Conservation (phyloP, 2,113 vertebrate genomes). For the Phyllostomus discolor region DNA sequence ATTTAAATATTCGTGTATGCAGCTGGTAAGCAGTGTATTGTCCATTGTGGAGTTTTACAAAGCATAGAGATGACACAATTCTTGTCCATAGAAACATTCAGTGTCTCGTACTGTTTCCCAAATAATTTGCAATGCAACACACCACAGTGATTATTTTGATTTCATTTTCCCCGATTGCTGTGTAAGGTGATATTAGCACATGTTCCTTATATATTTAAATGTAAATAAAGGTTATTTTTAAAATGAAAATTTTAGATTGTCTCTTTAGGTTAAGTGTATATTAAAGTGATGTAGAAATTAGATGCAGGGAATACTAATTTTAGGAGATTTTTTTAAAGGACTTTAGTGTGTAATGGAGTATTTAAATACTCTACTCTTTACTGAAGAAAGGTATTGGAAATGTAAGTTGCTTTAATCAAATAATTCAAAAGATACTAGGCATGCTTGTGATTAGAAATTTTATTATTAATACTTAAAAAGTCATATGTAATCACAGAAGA, state of each 20-base stretch:
- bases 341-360: background rate
- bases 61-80: background rate
- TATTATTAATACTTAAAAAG: slow-evolving; percentile 40
- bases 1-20: background rate
- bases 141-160: background rate
- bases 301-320: background rate
- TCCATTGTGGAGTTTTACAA: background rate
- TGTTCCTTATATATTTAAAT: slow-evolving; percentile 2
- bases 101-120: background rate
- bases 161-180: background rate
- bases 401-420: slow-evolving; percentile 42
- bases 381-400: background rate
- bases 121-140: background rate
- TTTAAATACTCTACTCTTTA: slow-evolving; percentile 1
- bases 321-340: background rate
- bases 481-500: slow-evolving; percentile 1
- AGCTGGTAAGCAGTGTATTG: background rate
- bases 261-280: background rate
- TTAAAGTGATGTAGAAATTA: background rate
- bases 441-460: slow-evolving; percentile 13
- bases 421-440: slow-evolving; percentile 27
- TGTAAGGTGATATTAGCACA: background rate
- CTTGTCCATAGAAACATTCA: background rate
- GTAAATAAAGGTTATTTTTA: background rate
- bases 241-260: background rate